phyloP scores from a whole-genome alignment of 2,113 vertebrate genomes.

The Sinocyclocheilus rhinocerous region DNA sequence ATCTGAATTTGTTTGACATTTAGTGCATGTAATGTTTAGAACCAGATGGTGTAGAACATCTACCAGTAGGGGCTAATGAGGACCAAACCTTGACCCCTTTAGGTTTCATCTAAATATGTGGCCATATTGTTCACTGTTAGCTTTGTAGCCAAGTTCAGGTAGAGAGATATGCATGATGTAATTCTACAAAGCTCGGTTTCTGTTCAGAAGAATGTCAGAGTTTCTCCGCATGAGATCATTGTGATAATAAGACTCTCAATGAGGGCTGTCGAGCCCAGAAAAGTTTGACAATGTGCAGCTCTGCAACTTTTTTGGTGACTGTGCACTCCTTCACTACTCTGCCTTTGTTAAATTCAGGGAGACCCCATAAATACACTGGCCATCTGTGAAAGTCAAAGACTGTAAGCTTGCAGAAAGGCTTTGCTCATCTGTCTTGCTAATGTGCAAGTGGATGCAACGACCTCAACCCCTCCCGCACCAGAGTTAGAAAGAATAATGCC shows the following conservation, averaged over 20 bases:
- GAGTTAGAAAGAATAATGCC: conserved; percentile 50
- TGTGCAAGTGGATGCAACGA: conserved; percentile 54
- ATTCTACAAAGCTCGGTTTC: neutral
- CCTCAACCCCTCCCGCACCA: conserved; percentile 27
- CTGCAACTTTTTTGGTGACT: conserved; percentile 41
- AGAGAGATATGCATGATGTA: neutral
- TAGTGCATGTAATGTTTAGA: neutral
- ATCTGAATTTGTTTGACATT: neutral
- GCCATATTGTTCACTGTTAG: neutral
- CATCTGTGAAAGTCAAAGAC: conserved; percentile 56
- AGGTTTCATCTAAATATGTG: neutral
- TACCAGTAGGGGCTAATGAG: neutral
- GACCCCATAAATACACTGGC: conserved; percentile 50
- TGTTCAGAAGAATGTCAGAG: neutral
- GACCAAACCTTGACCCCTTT: neutral
- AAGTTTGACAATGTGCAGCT: conserved; percentile 39
- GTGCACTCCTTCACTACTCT: conserved; percentile 39
- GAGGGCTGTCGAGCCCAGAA: conserved; percentile 47
- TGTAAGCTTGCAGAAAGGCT: conserved; percentile 51
- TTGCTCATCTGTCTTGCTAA: conserved; percentile 59
- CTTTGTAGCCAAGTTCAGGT: neutral
- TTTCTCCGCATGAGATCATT: neutral
- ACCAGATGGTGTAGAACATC: neutral
- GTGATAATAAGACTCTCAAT: conserved; percentile 14
- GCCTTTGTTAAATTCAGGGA: conserved; percentile 47